These are phyloP conservation scores for Chionodraco myersi DNA, from an alignment of 2,113 vertebrate species.

Conservation along the genomic window DNA sequence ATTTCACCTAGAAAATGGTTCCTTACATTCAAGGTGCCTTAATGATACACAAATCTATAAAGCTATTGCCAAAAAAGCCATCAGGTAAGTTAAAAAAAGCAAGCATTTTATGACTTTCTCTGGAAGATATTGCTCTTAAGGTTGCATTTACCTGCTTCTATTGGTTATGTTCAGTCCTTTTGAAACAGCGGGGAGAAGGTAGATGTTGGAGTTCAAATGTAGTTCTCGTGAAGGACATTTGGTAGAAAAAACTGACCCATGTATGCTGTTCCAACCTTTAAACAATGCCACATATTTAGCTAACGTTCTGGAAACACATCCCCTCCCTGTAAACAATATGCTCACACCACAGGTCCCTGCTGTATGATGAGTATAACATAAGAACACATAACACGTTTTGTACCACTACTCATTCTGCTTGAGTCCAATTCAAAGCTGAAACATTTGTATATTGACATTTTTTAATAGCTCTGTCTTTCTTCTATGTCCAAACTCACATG, in stretches of 20 bases:
- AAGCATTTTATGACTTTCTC: background rate
- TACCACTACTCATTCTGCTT: background rate
- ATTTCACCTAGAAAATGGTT: background rate
- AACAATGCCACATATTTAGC: background rate
- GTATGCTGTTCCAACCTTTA: conserved; percentile 1
- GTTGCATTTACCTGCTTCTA: background rate
- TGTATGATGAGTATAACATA: background rate
- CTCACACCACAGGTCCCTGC: conserved; percentile 8
- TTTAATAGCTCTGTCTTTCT: background rate
- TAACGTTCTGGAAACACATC: conserved; percentile 5
- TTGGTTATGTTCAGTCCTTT: background rate
- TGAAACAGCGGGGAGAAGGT: background rate
- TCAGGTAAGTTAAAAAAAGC: background rate
- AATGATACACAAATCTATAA: background rate
- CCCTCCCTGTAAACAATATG: background rate
- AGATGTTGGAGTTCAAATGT: background rate
- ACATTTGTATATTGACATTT: background rate
- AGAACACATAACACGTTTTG: background rate
- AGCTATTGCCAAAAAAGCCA: too few species aligned
- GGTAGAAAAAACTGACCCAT: background rate
- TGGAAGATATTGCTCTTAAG: background rate
- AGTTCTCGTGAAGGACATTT: background rate
- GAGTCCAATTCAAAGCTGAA: conserved; percentile 17
- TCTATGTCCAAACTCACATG: background rate
- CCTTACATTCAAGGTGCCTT: background rate